Conservation (phyloP, 2,888 invertebrate species). For the Ophonus ardosiacus region DNA sequence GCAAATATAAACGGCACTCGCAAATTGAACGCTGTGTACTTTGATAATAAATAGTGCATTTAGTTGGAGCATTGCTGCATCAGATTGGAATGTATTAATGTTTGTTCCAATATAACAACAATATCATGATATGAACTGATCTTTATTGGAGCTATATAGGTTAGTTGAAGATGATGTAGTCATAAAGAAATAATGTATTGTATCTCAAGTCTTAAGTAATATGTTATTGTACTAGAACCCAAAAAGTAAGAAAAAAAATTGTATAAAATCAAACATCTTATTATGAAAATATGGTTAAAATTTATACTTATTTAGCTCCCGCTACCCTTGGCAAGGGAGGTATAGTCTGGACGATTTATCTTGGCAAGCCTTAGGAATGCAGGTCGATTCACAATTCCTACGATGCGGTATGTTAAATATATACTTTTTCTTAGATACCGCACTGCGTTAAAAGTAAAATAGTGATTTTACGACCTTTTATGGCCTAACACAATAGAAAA, state of each 20-base stretch:
- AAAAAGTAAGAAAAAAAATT: background rate
- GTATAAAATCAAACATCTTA: no score
- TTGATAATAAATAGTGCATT: background rate
- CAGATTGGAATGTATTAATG: background rate
- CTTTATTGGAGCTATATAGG: background rate
- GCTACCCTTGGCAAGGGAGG: no score
- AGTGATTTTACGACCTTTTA: no score
- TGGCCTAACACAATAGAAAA: no score
- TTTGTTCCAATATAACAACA: background rate
- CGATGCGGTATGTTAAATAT: no score
- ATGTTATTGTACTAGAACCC: conserved; percentile 7
- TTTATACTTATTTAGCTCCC: no score
- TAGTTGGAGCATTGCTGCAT: background rate
- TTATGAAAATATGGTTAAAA: no score
- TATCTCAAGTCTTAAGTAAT: background rate
- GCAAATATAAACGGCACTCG: background rate
- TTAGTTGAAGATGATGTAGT: background rate
- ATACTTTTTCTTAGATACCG: no score
- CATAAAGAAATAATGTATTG: background rate
- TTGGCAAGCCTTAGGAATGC: no score
- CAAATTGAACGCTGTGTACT: background rate
- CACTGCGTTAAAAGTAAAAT: no score
- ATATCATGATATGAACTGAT: background rate
- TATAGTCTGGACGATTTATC: no score
- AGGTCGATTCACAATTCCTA: no score